Evolutionary conservation across 2,113 vertebrate species (phyloP), one percentile per base, ranked within the genome.

Genomic region (Pagrus major): DNA sequence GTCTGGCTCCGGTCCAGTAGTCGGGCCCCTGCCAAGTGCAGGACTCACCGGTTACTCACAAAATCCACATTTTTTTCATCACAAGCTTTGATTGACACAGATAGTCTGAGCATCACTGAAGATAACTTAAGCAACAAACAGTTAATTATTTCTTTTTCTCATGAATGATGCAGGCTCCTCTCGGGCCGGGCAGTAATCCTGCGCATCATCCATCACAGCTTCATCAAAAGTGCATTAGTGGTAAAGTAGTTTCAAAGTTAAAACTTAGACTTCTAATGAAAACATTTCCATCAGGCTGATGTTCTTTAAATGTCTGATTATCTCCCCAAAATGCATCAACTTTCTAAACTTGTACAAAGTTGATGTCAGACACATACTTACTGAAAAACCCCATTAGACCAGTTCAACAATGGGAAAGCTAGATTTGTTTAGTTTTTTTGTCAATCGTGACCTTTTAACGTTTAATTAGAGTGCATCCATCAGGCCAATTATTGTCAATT

Each of bases 21-120:
- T 55, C 31, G 4, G 31, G 59, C 60, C n/a, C 20, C 67, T 75
- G 89, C 89, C 91, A 92, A 91, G 85, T 78, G 67, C 84, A 81
- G 42, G 65, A 65, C 59, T 68, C 35, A 55, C 39, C 59, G 37
- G 15, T 73, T 23, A 47, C 59, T 63, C 54, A 21, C 9, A 18
- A 37, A 51, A 25, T 23, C 20, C 29, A 18, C 54, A 47, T 52
- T 63, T 70, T 55, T 52, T 25, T n/a, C n/a, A 64, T 84, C 46
- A 27, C 58, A 23, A 12, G 25, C 25, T 66, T 23, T 74, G 81
- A 81, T 47, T 33, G 71, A 60, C 21, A 51, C 11, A 35, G 18
- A 1, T 46, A 67, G 64, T 58, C 59, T 42, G 42, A 61, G 23
- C 18, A 12, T 51, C 4, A n/a, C 31, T 27, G 15, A 73, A 42